Conservation (phyloP, 2,113 vertebrate species). For the Microtus montanus region DNA sequence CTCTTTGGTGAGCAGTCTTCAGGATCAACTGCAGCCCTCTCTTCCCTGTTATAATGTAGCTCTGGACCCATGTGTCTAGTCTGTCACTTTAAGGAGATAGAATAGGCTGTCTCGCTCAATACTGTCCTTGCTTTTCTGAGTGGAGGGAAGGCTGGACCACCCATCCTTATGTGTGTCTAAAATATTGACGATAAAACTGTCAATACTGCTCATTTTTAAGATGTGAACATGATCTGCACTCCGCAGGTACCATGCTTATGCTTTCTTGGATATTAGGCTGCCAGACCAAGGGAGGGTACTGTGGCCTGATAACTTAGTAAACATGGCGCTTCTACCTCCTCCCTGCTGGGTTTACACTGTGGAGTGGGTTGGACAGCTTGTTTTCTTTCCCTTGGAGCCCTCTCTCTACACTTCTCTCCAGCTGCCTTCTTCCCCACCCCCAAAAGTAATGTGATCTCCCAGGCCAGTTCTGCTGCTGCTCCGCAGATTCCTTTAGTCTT, state of each 20-base stretch:
- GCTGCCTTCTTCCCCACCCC: conserved; percentile 80
- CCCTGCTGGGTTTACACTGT: conserved; percentile 76
- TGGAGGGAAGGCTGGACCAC: not conserved
- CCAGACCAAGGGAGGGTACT: not conserved
- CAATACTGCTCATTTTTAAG: not conserved
- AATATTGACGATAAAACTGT: conserved; percentile 60
- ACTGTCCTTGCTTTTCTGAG: conserved; percentile 2
- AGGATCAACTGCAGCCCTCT: not conserved
- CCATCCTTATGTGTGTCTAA: conserved; percentile 45
- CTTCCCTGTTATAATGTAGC: not conserved
- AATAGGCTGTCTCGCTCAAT: not conserved
- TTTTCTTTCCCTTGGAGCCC: conserved; percentile 78
- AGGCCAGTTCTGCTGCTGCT: conserved; percentile 84
- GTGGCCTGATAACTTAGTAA: conserved; percentile 4
- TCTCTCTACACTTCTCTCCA: conserved; percentile 68
- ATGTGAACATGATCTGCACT: not conserved
- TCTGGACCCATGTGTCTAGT: not conserved
- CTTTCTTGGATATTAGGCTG: not conserved
- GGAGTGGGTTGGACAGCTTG: conserved; percentile 77
- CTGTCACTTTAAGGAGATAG: not conserved
- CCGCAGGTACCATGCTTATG: not conserved
- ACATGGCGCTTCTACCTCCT: conserved; percentile 48
- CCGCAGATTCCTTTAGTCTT: conserved; percentile 82
- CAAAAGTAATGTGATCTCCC: conserved; percentile 85
- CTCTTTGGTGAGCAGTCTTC: not conserved